phyloP scores from a whole-genome alignment of 2,888 invertebrate genomes.

The Gasteruption jaculator region DNA sequence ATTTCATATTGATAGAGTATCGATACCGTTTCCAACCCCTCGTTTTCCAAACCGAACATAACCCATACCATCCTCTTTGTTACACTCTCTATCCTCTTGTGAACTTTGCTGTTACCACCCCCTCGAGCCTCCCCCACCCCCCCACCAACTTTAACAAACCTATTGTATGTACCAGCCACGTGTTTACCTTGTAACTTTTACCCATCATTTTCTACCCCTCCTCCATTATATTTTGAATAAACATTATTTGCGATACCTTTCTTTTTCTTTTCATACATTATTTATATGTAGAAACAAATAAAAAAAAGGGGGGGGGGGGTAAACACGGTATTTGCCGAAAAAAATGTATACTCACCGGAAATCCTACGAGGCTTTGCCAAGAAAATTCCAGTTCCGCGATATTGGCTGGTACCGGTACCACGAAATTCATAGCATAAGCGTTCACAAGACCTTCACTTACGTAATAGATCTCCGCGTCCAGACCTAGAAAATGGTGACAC shows the following conservation, averaged over 20 bases:
- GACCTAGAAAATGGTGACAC: conserved; percentile 55
- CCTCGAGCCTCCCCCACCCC: not conserved
- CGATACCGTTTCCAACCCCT: conserved; percentile 37
- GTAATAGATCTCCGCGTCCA: conserved; percentile 76
- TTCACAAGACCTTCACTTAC: conserved; percentile 81
- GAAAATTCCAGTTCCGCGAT: conserved; percentile 79
- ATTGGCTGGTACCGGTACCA: conserved; percentile 74
- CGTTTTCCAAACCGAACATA: conserved; percentile 18
- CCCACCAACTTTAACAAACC: conserved; percentile 5
- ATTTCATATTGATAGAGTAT: conserved; percentile 52
- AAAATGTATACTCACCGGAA: conserved; percentile 65
- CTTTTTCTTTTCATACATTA: no score
- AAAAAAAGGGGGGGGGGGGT: no score
- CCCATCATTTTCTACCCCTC: no score
- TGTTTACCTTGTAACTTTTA: conserved; percentile 47
- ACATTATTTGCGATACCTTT: no score
- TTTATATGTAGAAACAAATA: no score
- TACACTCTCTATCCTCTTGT: not conserved
- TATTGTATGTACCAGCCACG: conserved; percentile 23
- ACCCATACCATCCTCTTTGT: conserved; percentile 17
- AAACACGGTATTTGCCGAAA: no score
- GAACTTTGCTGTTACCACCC: conserved; percentile 8
- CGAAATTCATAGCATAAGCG: conserved; percentile 79
- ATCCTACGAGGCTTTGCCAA: conserved; percentile 74
- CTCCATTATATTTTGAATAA: no score